Base-by-base conservation (phyloP, 2,113 vertebrate species). In the Passer montanus region DNA sequence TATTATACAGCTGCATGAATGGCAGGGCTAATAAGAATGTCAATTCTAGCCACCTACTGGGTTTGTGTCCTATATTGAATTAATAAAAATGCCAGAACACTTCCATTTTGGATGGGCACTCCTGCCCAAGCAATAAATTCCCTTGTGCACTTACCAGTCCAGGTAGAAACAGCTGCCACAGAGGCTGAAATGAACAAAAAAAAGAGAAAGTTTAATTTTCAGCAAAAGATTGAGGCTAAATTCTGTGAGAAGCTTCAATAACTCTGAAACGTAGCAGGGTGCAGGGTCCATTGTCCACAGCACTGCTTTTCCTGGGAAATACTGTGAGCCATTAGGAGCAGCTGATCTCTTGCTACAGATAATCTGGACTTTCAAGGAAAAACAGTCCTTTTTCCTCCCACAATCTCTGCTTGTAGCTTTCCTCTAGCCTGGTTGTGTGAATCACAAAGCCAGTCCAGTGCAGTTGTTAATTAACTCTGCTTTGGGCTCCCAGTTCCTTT, bases 391-490 rank as follows among this genome's bases (percentile, higher is more conserved):
- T 90, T 78, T 17, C n/a, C 97, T 97, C 92, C 97, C 94, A 93
- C 96, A 98, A 97, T 98, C 98, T 97, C 87, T 97, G 97, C 97
- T 87, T 75, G 64, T 27, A 96, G 94, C 63, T 96, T 89, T 93
- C 89, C 95, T 97, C 92, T 83, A 84, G 67, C 53, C n/a, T 2
- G 47, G 73, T 7, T 64, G n/a, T 81, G 93, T 95, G 97, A 97
- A 97, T 98, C 97, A 97, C 83, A 97, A 97, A 96, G 82, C 63
- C 59, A 64, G 58, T 50, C 59, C 77, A 44, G 90, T 90, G 95
- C 69, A 94, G 97, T 97, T 97, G 96, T 97, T 98, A 96, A 98
- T 98, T 98, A 98, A 98, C 97, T 97, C 60, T 39, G 69, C 47
- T 79, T 88, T 69, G 95, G 97, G 95, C 87, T 94, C 96, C 93